These are phyloP conservation scores for Leptobrachium leishanense DNA, from an alignment of 2,113 vertebrate species.

Conservation along the genomic window DNA sequence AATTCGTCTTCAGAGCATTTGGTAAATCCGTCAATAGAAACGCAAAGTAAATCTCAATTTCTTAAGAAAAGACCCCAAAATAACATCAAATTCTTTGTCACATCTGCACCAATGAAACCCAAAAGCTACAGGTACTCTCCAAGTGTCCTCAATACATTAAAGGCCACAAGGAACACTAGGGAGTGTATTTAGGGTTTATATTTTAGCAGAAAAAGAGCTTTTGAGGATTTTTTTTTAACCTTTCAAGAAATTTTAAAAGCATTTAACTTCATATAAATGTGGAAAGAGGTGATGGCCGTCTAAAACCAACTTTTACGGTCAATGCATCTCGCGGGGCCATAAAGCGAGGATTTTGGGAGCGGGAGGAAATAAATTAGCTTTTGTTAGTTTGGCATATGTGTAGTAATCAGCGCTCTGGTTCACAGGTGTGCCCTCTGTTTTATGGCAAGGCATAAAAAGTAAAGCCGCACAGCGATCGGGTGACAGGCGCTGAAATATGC, in stretches of 20 bases:
- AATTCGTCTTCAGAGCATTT: too few species aligned
- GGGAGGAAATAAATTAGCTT: conserved; percentile 56
- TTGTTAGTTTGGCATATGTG: conserved; percentile 55
- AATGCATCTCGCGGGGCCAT: conserved; percentile 6
- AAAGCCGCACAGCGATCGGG: conserved; percentile 54
- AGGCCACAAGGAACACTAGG: too few species aligned
- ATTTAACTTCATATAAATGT: conserved; percentile 13
- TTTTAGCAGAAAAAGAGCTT: too few species aligned
- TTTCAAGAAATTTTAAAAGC: too few species aligned
- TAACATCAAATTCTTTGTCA: not conserved
- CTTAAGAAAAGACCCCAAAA: too few species aligned
- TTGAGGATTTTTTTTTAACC: too few species aligned
- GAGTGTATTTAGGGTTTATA: too few species aligned
- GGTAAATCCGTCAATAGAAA: too few species aligned
- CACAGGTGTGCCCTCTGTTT: conserved; percentile 63
- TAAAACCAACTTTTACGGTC: not conserved
- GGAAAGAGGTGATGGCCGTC: not conserved
- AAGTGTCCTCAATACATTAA: too few species aligned
- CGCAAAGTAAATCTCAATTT: too few species aligned
- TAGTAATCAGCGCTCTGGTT: conserved; percentile 58
- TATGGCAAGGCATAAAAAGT: conserved; percentile 64
- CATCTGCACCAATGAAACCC: too few species aligned
- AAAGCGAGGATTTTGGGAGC: conserved; percentile 5
- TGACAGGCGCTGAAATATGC: conserved; percentile 65
- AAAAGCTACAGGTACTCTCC: too few species aligned